A percentile compares a stretch with the other conserved stretches of the same genome.
phyloP scores from a whole-genome alignment of 2,797 vertebrate genomes.

The Eptatretus atami region DNA sequence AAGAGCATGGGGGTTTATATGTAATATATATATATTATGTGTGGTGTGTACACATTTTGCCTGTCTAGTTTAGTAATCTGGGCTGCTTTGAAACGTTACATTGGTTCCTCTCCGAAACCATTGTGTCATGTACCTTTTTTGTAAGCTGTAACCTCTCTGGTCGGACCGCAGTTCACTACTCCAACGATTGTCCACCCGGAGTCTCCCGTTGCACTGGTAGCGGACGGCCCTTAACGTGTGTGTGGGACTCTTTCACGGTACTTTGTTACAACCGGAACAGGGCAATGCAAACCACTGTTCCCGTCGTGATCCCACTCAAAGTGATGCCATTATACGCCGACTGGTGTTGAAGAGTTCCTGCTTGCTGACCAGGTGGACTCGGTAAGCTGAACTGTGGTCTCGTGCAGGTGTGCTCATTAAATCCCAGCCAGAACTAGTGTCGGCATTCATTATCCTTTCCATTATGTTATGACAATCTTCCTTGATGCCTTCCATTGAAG shows the following conservation, averaged over 20 bases:
- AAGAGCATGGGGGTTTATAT: no score
- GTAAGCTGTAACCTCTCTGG: constrained; percentile 43
- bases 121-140: no score
- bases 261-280: constrained; percentile 84
- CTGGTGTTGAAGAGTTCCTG: constrained; percentile 76
- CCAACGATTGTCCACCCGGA: constrained; percentile 59
- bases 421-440: no score
- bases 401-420: neutral
- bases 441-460: no score
- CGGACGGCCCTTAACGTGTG: constrained; percentile 79
- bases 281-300: constrained; percentile 11
- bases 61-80: neutral
- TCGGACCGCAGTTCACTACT: constrained; percentile 67
- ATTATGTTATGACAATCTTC: no score
- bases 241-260: constrained; percentile 62
- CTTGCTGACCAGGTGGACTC: constrained; percentile 66
- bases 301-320: no score
- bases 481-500: no score
- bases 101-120: neutral
- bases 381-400: constrained; percentile 24
- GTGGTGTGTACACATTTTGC: no score
- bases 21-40: no score
- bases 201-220: constrained; percentile 52
- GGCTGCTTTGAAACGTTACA: neutral
- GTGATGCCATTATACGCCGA: constrained; percentile 55